Evolutionary conservation across 2,113 vertebrate genomes (phyloP), one percentile per base, ranked within the genome.

Genomic region (Oxygymnocypris stewartii): DNA sequence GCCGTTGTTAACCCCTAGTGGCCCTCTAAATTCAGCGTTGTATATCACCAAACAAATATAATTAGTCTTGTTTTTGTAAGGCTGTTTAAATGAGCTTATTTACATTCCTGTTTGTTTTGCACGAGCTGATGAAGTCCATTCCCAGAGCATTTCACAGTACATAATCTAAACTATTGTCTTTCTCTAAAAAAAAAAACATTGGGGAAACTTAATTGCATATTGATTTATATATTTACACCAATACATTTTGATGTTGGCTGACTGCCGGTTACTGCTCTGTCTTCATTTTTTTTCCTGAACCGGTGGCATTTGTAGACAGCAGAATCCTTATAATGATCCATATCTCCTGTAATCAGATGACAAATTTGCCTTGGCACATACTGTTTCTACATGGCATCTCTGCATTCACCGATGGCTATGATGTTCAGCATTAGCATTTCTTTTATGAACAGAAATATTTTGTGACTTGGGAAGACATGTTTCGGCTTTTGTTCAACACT

Each of bases 301-400:
- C 44, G 4, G 13, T 51, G n/a, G 7, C 25, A 51, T 77, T 35
- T 77, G 28, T 31, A 31, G 28, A 35, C 63, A 67, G 13, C 63
- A 67, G 28, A 67, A 12, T 31, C 63, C 65, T 35, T 69, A 69
- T 69, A 77, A 77, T 51, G 75, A 51, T 51, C n/a, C 75, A 28
- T 25, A 51, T 49, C 44, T 9, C 44, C 25, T 28, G 44, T 40
- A 18, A 18, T 77, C 25, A 54, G n/a, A 47, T 47, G 11, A n/a
- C 11, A n/a, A 14, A 47, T 37, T 23, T 73, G 69, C 18, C 35
- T 11, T 40, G 69, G 35, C 69, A 42, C 37, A 35, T 11, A 59
- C 57, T 9, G 20, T 23, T 44, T n/a, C 37, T 25, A 47, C 4
- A 44, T 76, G 25, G 44, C 44, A 51, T 59, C 57, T 23, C 20